These are phyloP conservation scores for Mesorhabditis belari DNA, from an alignment of 2,888 invertebrate genomes.

Conservation along the genomic window DNA sequence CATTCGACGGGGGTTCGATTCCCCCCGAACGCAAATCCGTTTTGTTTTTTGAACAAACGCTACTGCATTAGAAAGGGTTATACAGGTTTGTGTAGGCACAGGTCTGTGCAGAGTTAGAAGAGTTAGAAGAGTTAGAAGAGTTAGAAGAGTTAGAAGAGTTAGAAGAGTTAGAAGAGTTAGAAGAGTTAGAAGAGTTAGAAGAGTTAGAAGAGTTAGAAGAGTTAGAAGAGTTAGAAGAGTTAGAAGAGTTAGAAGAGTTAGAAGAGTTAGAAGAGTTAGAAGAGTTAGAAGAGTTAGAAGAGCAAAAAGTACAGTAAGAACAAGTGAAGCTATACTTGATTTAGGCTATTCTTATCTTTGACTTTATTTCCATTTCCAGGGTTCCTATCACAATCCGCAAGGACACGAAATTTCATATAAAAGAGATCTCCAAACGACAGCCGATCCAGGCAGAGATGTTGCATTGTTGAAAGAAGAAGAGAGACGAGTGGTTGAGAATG, in stretches of 20 bases:
- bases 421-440: conserved; percentile 41
- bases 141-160: no score
- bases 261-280: not conserved
- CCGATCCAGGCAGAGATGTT: conserved; percentile 43
- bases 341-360: not conserved
- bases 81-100: no score
- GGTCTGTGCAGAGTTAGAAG: no score
- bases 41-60: no score
- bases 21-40: conserved; percentile 24
- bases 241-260: not conserved
- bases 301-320: not conserved
- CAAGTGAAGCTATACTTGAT: not conserved
- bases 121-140: no score
- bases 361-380: conserved; percentile 13
- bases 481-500: conserved; percentile 42
- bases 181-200: no score
- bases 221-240: not conserved
- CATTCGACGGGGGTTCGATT: conserved; percentile 32
- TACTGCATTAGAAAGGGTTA: no score
- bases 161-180: no score
- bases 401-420: conserved; percentile 47
- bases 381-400: conserved; percentile 40
- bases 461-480: conserved; percentile 46
- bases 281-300: not conserved
- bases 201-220: not conserved